Evolutionary conservation across 2,113 vertebrate genomes (phyloP).

Genomic region (Hyaena hyaena): DNA sequence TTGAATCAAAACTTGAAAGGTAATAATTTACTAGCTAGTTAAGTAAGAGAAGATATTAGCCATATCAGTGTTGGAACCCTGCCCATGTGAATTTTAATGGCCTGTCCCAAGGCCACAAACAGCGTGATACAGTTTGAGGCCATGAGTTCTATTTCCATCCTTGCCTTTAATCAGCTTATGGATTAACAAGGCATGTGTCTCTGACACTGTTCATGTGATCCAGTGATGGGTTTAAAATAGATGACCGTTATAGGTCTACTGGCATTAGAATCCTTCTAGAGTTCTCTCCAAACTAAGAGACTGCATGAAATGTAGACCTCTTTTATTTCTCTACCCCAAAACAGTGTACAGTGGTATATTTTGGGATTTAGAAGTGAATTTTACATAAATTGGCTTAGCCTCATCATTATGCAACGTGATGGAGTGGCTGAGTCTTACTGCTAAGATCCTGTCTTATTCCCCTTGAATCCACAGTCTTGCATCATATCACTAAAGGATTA

Average conservation of each 20-base stretch:
- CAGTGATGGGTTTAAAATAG: neutral
- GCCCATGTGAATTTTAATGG: neutral
- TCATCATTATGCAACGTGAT: neutral
- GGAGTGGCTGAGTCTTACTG: neutral
- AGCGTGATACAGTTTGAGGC: neutral
- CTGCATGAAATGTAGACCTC: neutral
- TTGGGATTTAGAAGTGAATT: conserved; percentile 12
- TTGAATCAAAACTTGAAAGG: neutral
- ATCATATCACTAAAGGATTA: neutral
- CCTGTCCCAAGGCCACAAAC: neutral
- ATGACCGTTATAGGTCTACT: neutral
- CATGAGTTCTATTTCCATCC: neutral
- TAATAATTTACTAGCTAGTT: neutral
- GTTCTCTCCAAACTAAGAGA: neutral
- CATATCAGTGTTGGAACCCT: neutral
- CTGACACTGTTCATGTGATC: neutral
- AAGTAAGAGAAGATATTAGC: neutral
- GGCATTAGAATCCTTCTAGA: neutral
- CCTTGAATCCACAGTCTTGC: neutral
- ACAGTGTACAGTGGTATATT: neutral
- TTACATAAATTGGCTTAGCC: neutral
- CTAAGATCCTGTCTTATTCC: neutral
- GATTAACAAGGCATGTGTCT: neutral
- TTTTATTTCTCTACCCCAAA: neutral
- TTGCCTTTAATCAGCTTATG: neutral